A percentile compares a stretch with the other conserved stretches of the same genome.
These are phyloP conservation scores for Arothron firmamentum DNA, from an alignment of 2,113 vertebrate species.

Conservation along the genomic window DNA sequence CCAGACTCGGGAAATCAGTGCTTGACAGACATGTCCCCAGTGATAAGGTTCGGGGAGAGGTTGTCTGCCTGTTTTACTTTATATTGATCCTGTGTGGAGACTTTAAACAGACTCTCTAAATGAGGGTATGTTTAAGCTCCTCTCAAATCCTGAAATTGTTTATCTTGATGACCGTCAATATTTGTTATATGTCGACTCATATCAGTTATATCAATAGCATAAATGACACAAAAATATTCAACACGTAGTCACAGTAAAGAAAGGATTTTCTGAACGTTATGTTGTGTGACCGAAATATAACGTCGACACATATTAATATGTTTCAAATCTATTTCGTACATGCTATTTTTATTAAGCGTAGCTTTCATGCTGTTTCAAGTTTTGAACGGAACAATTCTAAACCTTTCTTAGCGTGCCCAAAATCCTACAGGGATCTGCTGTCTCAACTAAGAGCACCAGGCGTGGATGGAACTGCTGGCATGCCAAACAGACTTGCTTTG, in stretches of 20 bases:
- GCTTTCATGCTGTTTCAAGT: not conserved
- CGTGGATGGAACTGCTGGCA: conserved; percentile 49
- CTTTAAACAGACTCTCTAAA: conserved; percentile 9
- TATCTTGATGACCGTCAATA: too few relatives aligned
- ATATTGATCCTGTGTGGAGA: conserved; percentile 7
- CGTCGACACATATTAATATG: too few relatives aligned
- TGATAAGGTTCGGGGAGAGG: not conserved
- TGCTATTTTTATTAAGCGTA: not conserved
- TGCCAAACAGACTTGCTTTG: conserved; percentile 69
- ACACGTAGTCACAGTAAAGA: too few relatives aligned
- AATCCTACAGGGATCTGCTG: conserved; percentile 52
- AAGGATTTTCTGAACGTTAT: too few relatives aligned
- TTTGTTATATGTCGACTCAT: too few relatives aligned
- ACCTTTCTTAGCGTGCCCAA: conserved; percentile 17
- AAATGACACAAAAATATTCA: too few relatives aligned
- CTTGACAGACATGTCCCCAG: conserved; percentile 23
- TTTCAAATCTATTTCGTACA: not conserved
- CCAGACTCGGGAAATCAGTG: conserved; percentile 8
- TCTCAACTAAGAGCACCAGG: conserved; percentile 48
- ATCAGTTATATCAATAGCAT: too few relatives aligned
- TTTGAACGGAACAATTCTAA: conserved; percentile 15
- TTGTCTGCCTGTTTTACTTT: conserved; percentile 16
- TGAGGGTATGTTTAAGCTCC: too few relatives aligned
- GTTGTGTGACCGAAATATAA: too few relatives aligned
- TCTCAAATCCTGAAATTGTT: too few relatives aligned